phyloP scores from a whole-genome alignment of 2,888 invertebrate genomes.

The Cyclophora albipunctata region DNA sequence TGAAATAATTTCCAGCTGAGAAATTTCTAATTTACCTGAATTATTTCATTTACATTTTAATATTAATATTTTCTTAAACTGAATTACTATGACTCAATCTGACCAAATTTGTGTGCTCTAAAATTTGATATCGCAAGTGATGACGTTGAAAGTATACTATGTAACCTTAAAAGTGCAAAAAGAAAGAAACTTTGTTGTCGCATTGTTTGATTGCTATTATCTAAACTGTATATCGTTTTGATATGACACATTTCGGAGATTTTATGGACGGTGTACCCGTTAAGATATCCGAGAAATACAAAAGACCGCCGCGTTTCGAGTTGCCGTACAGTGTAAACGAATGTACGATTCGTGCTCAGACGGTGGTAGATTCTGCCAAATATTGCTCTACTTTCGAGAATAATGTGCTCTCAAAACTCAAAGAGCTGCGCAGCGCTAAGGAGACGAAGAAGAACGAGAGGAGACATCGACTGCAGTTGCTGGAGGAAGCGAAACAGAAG shows the following conservation, averaged over 20 bases:
- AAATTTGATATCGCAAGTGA: conserved; percentile 41
- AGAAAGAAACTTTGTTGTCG: conserved; percentile 63
- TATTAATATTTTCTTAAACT: conserved; percentile 2
- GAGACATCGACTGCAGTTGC: conserved; percentile 74
- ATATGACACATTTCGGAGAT: conserved; percentile 72
- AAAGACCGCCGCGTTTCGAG: conserved; percentile 80
- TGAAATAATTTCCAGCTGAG: background rate
- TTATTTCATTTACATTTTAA: background rate
- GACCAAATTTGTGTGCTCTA: conserved; percentile 11
- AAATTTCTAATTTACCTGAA: background rate
- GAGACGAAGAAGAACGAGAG: conserved; percentile 77
- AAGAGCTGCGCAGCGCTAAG: conserved; percentile 81
- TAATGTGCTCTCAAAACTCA: conserved; percentile 81
- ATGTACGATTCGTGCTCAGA: conserved; percentile 49
- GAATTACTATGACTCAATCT: conserved; percentile 3
- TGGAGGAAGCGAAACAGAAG: conserved; percentile 74
- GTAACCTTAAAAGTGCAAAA: conserved; percentile 68
- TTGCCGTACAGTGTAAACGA: conserved; percentile 66
- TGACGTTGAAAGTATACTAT: conserved; percentile 63
- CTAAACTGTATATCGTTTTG: conserved; percentile 36
- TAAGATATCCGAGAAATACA: conserved; percentile 91
- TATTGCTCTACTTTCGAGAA: conserved; percentile 83
- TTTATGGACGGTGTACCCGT: conserved; percentile 91
- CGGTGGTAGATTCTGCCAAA: conserved; percentile 51
- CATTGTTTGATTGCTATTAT: conserved; percentile 55